phyloP scores from a whole-genome alignment of 2,113 vertebrate genomes.

The Dromas ardeola region DNA sequence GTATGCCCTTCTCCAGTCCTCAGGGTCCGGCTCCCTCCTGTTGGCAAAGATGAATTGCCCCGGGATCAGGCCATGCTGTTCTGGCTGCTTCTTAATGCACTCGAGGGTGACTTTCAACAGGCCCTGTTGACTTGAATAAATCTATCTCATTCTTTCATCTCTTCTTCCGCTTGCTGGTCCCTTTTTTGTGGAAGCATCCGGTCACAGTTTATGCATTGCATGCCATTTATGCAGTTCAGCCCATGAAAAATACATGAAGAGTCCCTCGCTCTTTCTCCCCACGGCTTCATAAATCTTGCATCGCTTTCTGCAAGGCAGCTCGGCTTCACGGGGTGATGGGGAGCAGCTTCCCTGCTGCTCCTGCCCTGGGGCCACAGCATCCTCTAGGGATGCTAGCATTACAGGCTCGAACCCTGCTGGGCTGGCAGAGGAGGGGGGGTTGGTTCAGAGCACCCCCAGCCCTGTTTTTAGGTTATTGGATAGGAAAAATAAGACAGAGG shows the following conservation, averaged over 20 bases:
- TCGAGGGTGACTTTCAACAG: constrained; percentile 23
- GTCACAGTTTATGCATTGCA: constrained; percentile 20
- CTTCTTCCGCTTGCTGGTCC: background rate
- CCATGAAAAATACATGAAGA: constrained; percentile 63
- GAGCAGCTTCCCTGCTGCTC: background rate
- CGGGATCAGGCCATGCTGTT: background rate
- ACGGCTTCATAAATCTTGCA: constrained; percentile 57
- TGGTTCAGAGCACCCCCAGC: background rate
- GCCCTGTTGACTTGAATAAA: constrained; percentile 5
- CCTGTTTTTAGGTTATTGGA: background rate
- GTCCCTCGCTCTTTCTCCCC: background rate
- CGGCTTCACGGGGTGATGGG: background rate
- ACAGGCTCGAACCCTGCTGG: background rate
- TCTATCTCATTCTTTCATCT: background rate
- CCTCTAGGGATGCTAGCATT: background rate
- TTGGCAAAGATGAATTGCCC: background rate
- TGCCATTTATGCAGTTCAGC: constrained; percentile 14
- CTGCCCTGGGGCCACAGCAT: background rate
- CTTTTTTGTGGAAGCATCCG: background rate
- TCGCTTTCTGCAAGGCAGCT: background rate
- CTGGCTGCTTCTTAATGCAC: background rate
- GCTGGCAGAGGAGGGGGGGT: background rate
- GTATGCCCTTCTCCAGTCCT: background rate
- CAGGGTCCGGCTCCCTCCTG: background rate
- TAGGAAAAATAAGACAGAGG: background rate